Percentiles rank a stretch among this genome's conserved stretches.
Evolutionary conservation across 2,888 invertebrate genomes (phyloP).

Genomic region (Heliconius hortense): DNA sequence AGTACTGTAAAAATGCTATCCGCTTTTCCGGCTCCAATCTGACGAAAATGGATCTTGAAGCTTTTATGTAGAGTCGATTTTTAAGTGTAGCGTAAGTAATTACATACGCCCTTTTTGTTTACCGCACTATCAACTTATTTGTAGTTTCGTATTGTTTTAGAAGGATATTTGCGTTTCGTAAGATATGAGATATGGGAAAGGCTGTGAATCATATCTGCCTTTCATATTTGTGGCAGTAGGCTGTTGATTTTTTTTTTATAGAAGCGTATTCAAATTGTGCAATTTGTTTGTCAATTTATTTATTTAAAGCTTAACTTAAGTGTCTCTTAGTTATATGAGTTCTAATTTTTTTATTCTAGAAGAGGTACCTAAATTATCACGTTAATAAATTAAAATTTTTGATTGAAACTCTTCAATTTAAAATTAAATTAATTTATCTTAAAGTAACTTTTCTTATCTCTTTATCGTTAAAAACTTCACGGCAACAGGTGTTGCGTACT

Average conservation of each 20-base stretch:
- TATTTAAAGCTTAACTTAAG: neutral
- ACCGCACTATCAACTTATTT: constrained; percentile 67
- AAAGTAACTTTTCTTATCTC: neutral
- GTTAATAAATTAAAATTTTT: neutral
- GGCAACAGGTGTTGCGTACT: neutral
- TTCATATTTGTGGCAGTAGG: constrained; percentile 64
- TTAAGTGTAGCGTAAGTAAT: constrained; percentile 33
- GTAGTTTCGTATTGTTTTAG: constrained; percentile 73
- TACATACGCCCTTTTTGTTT: constrained; percentile 51
- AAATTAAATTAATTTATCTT: neutral
- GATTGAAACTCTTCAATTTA: neutral
- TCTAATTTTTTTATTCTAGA: neutral
- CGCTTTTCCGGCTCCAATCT: constrained; percentile 51
- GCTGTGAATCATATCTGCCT: constrained; percentile 52
- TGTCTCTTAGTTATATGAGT: neutral
- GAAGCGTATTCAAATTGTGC: constrained; percentile 40
- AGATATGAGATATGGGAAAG: constrained; percentile 65
- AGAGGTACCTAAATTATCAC: neutral
- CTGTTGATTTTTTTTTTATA: constrained; percentile 54
- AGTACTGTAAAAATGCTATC: constrained; percentile 65
- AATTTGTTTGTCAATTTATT: constrained; percentile 9
- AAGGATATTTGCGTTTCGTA: constrained; percentile 68
- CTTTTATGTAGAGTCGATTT: constrained; percentile 43
- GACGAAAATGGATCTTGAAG: constrained; percentile 45
- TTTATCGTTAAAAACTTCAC: neutral